Base-by-base conservation (phyloP, 1,140 invertebrate species). In the Euglossa dilemma region DNA sequence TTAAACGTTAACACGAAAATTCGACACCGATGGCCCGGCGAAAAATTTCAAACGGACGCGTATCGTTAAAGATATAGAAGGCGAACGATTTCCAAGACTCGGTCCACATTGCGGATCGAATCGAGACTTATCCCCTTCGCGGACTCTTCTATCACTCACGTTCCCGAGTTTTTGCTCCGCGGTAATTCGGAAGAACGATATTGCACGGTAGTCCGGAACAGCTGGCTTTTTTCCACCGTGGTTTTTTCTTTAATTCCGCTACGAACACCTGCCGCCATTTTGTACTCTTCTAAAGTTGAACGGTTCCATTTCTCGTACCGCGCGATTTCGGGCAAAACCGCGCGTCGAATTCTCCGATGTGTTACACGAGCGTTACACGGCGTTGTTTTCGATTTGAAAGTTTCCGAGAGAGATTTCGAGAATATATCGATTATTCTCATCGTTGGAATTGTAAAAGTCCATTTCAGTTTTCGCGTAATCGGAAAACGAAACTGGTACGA, bases 1-100 rank as follows among this genome's bases (percentile, higher is more conserved):
- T 81, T 81, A 81, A 81, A 75, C 50, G 79, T 81, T 81, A 81
- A 75, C 72, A 66, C 50, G 81, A 83, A 83, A 83, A 70, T 64
- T 52, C 43, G 20, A 54, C 56, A 70, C 45, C 56, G 64, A 78
- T 71, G 75, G 28, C 16, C 45, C n/a, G 50, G 9, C 54, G 36
- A 83, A 69, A 77, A 52, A 54, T 69, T 69, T 25, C 7, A 47
- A n/a, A n/a, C n/a, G n/a, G n/a, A 36, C 25, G 47, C 61, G 9
- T 45, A 45, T 61, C 69, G 56, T 73, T 80, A 43, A 47, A 23
- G 20, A 23, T 43, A 76, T 43, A 12, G 11, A n/a, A n/a, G n/a
- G 16, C n/a, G n/a, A n/a, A n/a, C n/a, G n/a, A n/a, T n/a, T n/a
- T n/a, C n/a, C n/a, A n/a, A n/a, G n/a, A n/a, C n/a, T n/a, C n/a